Evolutionary conservation across 2,113 vertebrate species (phyloP).

Genomic region (Corynorhinus townsendii): DNA sequence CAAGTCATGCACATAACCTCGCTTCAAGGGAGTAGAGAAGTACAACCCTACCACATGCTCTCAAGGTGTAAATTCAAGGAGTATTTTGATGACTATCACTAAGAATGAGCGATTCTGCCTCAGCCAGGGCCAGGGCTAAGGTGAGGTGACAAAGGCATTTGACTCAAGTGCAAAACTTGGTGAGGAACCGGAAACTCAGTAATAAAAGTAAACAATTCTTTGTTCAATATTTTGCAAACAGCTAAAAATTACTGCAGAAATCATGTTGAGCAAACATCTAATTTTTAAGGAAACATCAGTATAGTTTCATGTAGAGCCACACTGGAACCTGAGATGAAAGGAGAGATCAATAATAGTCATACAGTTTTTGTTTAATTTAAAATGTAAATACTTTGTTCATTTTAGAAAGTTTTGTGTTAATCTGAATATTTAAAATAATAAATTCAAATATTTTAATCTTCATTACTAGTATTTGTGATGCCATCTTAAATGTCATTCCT

Average conservation of each 20-base stretch:
- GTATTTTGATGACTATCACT: background rate
- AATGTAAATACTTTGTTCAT: background rate
- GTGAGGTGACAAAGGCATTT: background rate
- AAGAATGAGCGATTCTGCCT: background rate
- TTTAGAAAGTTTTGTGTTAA: background rate
- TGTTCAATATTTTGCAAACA: background rate
- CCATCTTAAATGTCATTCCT: background rate
- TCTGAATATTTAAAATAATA: background rate
- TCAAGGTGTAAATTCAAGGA: background rate
- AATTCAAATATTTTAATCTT: background rate
- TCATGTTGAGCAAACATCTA: background rate
- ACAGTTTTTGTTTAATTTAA: background rate
- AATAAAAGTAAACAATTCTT: background rate
- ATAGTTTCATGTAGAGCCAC: background rate
- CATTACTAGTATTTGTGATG: background rate
- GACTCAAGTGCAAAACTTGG: background rate
- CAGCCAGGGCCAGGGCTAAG: background rate
- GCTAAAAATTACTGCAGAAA: background rate
- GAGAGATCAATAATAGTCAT: background rate
- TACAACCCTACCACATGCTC: too few relatives aligned
- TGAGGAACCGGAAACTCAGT: background rate
- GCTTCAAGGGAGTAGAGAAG: background rate
- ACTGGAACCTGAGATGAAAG: background rate
- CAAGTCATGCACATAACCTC: background rate
- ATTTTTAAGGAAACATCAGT: background rate